phyloP scores from a whole-genome alignment of 2,888 invertebrate species.

The Aphodius granarius region DNA sequence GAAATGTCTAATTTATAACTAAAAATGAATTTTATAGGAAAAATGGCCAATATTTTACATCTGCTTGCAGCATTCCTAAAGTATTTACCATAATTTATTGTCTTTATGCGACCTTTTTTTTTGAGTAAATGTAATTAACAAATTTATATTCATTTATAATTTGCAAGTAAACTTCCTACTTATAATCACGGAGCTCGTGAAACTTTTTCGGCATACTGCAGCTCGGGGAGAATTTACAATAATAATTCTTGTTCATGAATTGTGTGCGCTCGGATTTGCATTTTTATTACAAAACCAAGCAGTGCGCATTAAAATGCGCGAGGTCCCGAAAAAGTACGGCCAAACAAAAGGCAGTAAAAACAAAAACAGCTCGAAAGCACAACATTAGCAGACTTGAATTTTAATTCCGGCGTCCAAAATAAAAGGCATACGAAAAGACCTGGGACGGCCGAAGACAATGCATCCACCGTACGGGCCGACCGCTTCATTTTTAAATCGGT shows the following conservation, averaged over 20 bases:
- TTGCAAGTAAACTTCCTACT: neutral
- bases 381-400: conserved; percentile 50
- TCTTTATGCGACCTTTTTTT: neutral
- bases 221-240: neutral
- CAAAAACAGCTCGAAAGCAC: conserved; percentile 42
- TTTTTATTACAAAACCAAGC: conserved; percentile 35
- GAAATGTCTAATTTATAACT: too few species aligned
- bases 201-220: neutral
- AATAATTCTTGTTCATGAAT: conserved; percentile 18
- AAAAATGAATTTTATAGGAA: too few species aligned
- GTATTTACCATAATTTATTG: too few species aligned
- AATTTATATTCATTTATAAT: neutral
- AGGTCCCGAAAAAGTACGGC: conserved; percentile 33
- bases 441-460: conserved; percentile 24
- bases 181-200: neutral
- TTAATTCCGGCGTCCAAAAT: conserved; percentile 42
- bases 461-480: conserved; percentile 10
- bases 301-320: conserved; percentile 42
- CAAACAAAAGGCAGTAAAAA: conserved; percentile 46
- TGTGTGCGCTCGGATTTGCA: conserved; percentile 24
- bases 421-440: conserved; percentile 25
- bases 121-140: neutral
- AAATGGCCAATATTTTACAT: too few species aligned
- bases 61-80: too few species aligned
- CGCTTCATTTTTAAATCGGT: conserved; percentile 29